Evolutionary conservation across 2,888 invertebrate species (phyloP).

Genomic region (Eubasilissa splendida): DNA sequence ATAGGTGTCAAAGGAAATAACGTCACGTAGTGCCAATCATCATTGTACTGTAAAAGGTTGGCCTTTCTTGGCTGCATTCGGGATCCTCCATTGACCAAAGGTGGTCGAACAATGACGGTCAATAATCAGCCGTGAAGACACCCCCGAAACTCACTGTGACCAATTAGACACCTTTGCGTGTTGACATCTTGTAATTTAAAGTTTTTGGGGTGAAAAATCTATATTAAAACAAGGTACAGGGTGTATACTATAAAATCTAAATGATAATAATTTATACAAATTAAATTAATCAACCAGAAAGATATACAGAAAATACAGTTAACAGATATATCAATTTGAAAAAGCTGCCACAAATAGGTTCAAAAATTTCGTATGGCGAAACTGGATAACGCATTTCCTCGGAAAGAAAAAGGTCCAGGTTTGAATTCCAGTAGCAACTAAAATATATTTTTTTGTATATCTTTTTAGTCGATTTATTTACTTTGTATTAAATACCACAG

Average conservation of each 20-base stretch:
- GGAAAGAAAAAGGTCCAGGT: no score
- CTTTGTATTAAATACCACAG: no score
- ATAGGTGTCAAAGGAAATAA: constrained; percentile 13
- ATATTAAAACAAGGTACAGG: constrained; percentile 24
- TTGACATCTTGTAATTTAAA: constrained; percentile 41
- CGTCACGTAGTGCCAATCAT: constrained; percentile 39
- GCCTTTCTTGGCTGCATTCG: background rate
- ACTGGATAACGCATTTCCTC: no score
- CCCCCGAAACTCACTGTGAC: constrained; percentile 32
- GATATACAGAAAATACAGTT: no score
- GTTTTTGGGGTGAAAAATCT: constrained; percentile 41
- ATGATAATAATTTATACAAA: no score
- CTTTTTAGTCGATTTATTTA: no score
- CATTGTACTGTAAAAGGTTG: constrained; percentile 29
- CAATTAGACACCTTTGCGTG: constrained; percentile 37
- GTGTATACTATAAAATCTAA: background rate
- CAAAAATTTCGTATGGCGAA: no score
- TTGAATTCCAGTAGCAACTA: no score
- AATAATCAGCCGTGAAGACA: constrained; percentile 32
- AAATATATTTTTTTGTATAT: no score
- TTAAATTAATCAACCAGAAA: no score
- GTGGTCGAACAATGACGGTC: constrained; percentile 36
- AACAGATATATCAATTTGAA: no score
- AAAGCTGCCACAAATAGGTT: no score
- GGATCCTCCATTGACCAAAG: constrained; percentile 23